A percentile compares a stretch with the other conserved stretches of the same genome.
phyloP scores from a whole-genome alignment of 2,797 vertebrate genomes.

The Clarias laeviceps region DNA sequence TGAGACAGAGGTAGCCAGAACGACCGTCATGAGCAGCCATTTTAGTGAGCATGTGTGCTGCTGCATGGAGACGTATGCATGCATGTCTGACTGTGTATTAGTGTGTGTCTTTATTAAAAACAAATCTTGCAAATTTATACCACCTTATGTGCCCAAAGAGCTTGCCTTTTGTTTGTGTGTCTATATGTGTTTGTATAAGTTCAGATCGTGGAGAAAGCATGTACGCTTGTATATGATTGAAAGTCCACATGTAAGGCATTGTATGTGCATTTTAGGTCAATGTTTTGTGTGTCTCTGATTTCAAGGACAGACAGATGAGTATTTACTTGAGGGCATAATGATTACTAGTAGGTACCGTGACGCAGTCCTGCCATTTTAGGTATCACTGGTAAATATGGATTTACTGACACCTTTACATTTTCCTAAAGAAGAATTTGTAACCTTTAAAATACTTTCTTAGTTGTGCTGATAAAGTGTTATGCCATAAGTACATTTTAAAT shows the following conservation, averaged over 20 bases:
- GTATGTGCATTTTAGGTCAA: too few relatives aligned
- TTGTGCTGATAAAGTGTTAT: not conserved
- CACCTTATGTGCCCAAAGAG: not conserved
- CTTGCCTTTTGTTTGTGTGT: not conserved
- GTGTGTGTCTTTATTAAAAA: not conserved
- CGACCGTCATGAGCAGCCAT: slow-evolving; percentile 25
- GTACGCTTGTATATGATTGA: too few relatives aligned
- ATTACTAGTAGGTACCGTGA: not conserved
- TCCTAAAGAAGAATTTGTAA: not conserved
- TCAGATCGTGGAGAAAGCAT: not conserved
- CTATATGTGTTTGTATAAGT: not conserved
- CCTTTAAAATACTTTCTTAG: not conserved
- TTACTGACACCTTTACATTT: not conserved
- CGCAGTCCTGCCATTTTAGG: not conserved
- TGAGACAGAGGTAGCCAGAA: slow-evolving; percentile 3
- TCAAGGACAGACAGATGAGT: not conserved
- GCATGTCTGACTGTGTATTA: slow-evolving; percentile 24
- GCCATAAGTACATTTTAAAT: not conserved
- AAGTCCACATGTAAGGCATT: not conserved
- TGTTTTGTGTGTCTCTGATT: not conserved
- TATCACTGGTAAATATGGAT: not conserved
- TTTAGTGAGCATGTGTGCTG: slow-evolving; percentile 44
- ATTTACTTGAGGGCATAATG: slow-evolving; percentile 2
- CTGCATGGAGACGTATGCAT: not conserved
- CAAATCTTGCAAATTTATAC: not conserved